These are phyloP conservation scores for Gibbula magus DNA, from an alignment of 2,888 invertebrate genomes.

Conservation along the genomic window DNA sequence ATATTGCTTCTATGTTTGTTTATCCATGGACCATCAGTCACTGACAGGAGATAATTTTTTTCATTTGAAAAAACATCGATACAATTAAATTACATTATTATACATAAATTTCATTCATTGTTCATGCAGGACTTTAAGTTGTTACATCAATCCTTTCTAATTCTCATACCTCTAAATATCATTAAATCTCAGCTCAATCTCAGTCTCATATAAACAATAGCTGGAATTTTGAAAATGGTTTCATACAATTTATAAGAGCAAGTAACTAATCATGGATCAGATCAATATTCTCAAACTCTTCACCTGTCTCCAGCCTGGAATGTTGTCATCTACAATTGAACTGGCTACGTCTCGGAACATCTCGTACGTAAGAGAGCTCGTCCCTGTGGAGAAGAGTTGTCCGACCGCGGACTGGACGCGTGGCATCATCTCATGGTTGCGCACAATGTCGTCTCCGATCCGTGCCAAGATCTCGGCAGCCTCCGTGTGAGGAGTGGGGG, in stretches of 20 bases:
- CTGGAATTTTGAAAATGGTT: too few relatives aligned
- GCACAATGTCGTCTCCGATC: constrained; percentile 59
- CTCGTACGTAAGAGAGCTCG: constrained; percentile 46
- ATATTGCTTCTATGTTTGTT: neutral
- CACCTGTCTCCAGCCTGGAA: constrained; percentile 59
- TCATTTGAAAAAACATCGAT: too few relatives aligned
- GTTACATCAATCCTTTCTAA: too few relatives aligned
- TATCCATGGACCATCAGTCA: neutral
- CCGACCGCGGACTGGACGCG: constrained; percentile 39
- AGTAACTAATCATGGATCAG: too few relatives aligned
- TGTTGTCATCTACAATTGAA: constrained; percentile 42
- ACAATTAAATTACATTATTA: too few relatives aligned
- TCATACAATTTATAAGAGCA: too few relatives aligned
- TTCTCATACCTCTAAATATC: too few relatives aligned
- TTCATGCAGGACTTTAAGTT: too few relatives aligned
- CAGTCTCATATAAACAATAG: too few relatives aligned
- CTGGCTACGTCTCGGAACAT: constrained; percentile 50
- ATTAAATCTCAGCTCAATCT: too few relatives aligned
- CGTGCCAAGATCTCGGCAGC: constrained; percentile 54
- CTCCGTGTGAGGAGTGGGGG: constrained; percentile 54
- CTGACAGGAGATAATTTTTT: too few relatives aligned
- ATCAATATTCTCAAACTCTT: neutral
- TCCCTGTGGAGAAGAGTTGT: constrained; percentile 32
- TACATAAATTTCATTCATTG: too few relatives aligned
- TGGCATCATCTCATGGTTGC: constrained; percentile 44